Conservation (phyloP, 2,113 vertebrate genomes). For the Dermatemys mawii region DNA sequence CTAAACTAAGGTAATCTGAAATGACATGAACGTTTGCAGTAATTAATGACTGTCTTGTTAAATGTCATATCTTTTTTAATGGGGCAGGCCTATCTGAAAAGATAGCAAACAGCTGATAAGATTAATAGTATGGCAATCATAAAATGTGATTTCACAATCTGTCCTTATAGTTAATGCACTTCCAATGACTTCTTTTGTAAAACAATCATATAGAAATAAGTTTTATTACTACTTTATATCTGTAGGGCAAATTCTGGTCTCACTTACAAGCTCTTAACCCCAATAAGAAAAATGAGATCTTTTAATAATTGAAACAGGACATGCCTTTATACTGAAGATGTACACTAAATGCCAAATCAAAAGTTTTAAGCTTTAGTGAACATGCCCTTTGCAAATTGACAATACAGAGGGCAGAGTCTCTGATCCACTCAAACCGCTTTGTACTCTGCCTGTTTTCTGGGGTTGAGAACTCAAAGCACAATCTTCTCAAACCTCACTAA, state of each 20-base stretch:
- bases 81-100: slow-evolving; percentile 39
- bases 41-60: slow-evolving; percentile 28
- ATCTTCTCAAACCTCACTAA: neutral
- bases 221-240: neutral
- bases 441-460: neutral
- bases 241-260: neutral
- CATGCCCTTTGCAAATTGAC: neutral
- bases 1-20: slow-evolving; percentile 43
- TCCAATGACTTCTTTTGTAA: neutral
- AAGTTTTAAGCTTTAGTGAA: neutral
- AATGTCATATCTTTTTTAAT: slow-evolving; percentile 34
- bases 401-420: neutral
- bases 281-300: neutral
- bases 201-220: neutral
- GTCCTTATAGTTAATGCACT: fast-evolving
- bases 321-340: neutral
- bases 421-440: fast-evolving
- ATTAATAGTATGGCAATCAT: neutral
- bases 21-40: slow-evolving; percentile 22
- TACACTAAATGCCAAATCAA: neutral
- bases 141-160: slow-evolving; percentile 35
- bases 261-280: neutral
- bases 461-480: neutral
- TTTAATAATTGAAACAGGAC: neutral
- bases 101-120: slow-evolving; percentile 4